These are phyloP conservation scores for Teleogryllus occipitalis DNA, from an alignment of 1,140 invertebrate species.

Conservation along the genomic window DNA sequence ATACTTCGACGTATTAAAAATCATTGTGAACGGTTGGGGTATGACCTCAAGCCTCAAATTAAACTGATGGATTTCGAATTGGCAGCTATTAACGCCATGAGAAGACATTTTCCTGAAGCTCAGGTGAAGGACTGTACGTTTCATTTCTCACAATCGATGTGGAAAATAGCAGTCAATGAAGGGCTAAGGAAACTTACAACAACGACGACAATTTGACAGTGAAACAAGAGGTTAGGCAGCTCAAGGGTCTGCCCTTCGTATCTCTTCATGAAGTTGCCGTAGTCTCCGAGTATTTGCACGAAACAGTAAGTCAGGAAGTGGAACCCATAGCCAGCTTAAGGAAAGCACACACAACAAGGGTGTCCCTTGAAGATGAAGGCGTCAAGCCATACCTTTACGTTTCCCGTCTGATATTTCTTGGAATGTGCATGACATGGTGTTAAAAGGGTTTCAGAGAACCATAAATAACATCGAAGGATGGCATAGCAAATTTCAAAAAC, in stretches of 20 bases:
- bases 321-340: not conserved
- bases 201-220: not conserved
- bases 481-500: constrained; percentile 19
- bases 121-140: not conserved
- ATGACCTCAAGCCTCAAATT: not conserved
- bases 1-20: too few relatives aligned
- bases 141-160: not conserved
- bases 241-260: not conserved
- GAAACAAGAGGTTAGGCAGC: not conserved
- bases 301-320: not conserved
- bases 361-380: not conserved
- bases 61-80: not conserved
- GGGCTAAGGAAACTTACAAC: not conserved
- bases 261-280: not conserved
- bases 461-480: constrained; percentile 27
- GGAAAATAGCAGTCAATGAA: constrained; percentile 6
- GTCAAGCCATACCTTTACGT: not conserved
- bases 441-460: constrained; percentile 14
- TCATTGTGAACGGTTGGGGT: too few relatives aligned
- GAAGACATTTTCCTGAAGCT: not conserved
- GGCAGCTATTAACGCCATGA: not conserved
- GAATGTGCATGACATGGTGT: constrained; percentile 11
- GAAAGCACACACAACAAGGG: not conserved
- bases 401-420: not conserved
- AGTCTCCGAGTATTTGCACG: not conserved